Evolutionary conservation across 1,140 invertebrate species (phyloP), one percentile per base, ranked within the genome.

Genomic region (Charaxes varanes): DNA sequence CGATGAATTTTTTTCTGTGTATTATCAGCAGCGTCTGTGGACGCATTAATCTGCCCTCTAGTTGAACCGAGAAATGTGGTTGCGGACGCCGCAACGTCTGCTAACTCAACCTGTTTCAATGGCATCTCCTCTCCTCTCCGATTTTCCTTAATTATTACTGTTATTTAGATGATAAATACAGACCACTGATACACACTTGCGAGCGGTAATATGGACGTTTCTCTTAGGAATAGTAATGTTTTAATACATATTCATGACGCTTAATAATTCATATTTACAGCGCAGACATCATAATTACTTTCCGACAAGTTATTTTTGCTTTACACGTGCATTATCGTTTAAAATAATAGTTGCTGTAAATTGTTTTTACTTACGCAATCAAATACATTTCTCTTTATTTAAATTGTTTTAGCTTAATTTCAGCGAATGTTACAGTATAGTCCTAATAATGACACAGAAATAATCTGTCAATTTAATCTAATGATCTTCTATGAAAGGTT

Each of bases 81-180:
- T 22, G 40, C 21, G 18, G 46, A 12, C 41, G 41, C 46, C 46
- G 40, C 38, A 36, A 11, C 26, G 46, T 49, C 46, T 49, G 34
- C 14, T 19, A 23, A 15, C 21, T 27, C 41, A 44, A 44, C 41
- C 41, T 37, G 41, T 43, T 44, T 15, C 24, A 43, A 36, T 18
- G 41, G 33, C 35, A 44, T 44, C 33, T 34, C 16, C 30, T 37
- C 30, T 36, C 41, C 41, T 28, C 27, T 11, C n/a, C 19, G 17
- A 24, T 33, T 24, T 43, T 43, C 32, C 33, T 44, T 44, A 37
- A 44, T 44, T 37, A 35, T 44, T 30, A 31, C 41, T 36, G 23
- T 28, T 16, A 44, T 21, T 37, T n/a, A n/a, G 22, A 4, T 3
- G n/a, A 8, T 23, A 23, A 23, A 23, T 23, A 23, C 10, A 23